These are phyloP conservation scores for Homarus americanus DNA, from an alignment of 1,140 invertebrate species.

Conservation along the genomic window DNA sequence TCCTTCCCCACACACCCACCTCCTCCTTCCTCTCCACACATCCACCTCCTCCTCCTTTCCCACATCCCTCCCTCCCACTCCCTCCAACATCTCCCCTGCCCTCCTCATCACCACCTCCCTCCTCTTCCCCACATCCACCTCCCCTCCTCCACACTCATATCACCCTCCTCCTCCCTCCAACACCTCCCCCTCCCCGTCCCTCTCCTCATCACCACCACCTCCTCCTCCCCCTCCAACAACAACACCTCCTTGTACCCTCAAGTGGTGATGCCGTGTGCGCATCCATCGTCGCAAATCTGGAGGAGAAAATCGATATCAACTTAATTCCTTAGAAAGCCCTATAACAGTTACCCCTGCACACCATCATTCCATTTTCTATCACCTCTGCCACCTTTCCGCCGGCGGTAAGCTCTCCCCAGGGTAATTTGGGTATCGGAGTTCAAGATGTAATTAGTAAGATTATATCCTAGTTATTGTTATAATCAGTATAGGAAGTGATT, in stretches of 20 bases:
- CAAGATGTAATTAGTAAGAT: conserved; percentile 9
- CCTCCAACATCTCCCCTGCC: neutral
- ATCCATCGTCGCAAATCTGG: conserved; percentile 1
- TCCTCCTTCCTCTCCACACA: too few relatives aligned
- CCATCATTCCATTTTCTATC: neutral
- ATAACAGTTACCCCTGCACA: neutral
- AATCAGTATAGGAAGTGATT: conserved; percentile 6
- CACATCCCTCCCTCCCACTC: too few relatives aligned
- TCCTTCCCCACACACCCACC: neutral
- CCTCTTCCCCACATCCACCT: neutral
- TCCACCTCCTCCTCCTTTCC: too few relatives aligned
- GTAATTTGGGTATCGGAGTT: neutral
- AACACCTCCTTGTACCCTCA: neutral
- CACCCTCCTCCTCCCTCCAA: too few relatives aligned
- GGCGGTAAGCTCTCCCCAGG: neutral
- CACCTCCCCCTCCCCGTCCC: too few relatives aligned
- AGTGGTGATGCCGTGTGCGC: neutral
- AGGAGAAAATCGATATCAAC: conserved; percentile 1
- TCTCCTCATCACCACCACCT: too few relatives aligned
- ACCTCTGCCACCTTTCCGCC: neutral
- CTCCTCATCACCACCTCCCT: too few relatives aligned
- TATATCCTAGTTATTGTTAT: conserved; percentile 15
- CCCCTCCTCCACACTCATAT: neutral
- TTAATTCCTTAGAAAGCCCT: conserved; percentile 28
- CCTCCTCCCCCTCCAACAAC: too few relatives aligned